Percentiles rank a stretch among this genome's conserved stretches.
phyloP scores from a whole-genome alignment of 2,888 invertebrate genomes.

The Erebia epiphron region DNA sequence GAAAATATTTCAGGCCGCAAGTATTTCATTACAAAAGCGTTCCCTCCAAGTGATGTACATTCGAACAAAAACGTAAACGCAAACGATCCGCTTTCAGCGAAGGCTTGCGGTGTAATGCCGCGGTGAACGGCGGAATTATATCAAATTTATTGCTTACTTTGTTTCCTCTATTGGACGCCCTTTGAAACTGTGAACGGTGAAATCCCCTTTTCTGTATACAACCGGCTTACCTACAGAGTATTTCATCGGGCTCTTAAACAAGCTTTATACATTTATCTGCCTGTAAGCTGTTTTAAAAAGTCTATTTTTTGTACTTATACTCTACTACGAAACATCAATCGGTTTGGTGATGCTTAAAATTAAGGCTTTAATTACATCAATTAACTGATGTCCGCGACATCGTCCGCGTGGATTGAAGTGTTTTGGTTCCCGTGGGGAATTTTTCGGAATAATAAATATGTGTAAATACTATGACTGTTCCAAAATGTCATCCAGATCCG shows the following conservation, averaged over 20 bases:
- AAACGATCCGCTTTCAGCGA: slow-evolving; percentile 28
- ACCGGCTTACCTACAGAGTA: not conserved
- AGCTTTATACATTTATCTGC: not conserved
- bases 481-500: no score
- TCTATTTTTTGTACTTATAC: no score
- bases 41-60: slow-evolving; percentile 1
- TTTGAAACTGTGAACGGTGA: slow-evolving; percentile 48
- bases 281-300: not conserved
- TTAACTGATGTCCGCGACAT: not conserved
- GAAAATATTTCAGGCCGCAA: not conserved
- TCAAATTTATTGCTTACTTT: slow-evolving; percentile 56
- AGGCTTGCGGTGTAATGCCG: slow-evolving; percentile 41
- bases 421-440: no score
- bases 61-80: slow-evolving; percentile 15
- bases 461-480: no score
- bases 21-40: slow-evolving; percentile 12
- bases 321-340: not conserved
- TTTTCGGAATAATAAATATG: no score
- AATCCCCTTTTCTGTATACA: slow-evolving; percentile 11
- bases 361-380: not conserved
- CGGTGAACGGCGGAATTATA: slow-evolving; percentile 54
- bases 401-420: not conserved
- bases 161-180: slow-evolving; percentile 52
- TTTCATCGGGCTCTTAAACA: not conserved
- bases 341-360: no score